Base-by-base conservation (phyloP, 2,797 vertebrate species). In the Furcifer pardalis region DNA sequence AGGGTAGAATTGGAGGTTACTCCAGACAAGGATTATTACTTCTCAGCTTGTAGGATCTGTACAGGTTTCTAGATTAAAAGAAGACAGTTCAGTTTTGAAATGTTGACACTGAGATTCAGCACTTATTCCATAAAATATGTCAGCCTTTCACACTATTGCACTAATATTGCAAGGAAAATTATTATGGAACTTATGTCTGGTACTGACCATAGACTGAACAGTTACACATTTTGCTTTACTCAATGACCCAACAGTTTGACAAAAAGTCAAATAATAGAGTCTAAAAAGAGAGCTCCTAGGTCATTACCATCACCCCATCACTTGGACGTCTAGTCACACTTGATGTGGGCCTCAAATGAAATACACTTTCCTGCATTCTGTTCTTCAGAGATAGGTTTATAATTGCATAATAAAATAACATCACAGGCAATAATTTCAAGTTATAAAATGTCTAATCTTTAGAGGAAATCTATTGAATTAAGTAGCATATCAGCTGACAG, bases 271-370 rank as follows among this genome's bases (percentile, higher is more conserved):
- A 62, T 66, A 52, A 5, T 56, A 59, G 56, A 52, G 60, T 73
- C 32, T 17, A 10, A 44, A n/a, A 37, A 46, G 32, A 56, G 60
- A 62, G 10, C 6, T 17, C 30, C 19, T 56, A 79, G 60, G 71
- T 80, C 81, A 80, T 44, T 74, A 75, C 0, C 10, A 35, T 3
- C 3, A 9, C n/a, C 32, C 35, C 35, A 32, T 42, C 15, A 46
- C 49, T 80, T 37, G 40, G 49, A 84, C 32, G 44, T 35, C 32
- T 68, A 40, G 62, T 44, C 56, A 60, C 44, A 78, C 37, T 68
- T 86, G 27, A 60, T 74, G 52, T 77, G 62, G 79, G 40, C 42
- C 60, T 60, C 15, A 60, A 78, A 66, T 37, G 63, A 37, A 82
- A 74, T 82, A 62, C 60, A 74, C 46, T 82, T 56, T 65, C 66